Conservation (phyloP, 2,113 vertebrate genomes). For the Nothocercus nigrocapillus region DNA sequence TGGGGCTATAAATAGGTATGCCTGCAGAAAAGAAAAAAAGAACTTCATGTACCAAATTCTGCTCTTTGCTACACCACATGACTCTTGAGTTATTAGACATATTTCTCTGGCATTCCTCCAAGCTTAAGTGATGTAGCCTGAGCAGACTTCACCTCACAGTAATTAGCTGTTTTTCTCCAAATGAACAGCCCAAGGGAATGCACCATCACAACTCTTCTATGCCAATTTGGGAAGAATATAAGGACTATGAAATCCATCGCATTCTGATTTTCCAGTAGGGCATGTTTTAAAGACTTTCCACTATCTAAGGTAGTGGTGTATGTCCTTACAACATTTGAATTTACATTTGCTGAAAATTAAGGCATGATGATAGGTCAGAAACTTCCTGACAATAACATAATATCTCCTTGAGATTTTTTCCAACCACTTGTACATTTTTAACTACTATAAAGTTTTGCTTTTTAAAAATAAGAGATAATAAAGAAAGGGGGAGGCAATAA, state of each 20-base stretch:
- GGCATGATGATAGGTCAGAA: not conserved
- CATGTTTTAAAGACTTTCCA: not conserved
- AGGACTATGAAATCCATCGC: not conserved
- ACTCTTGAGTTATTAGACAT: not conserved
- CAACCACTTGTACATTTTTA: not conserved
- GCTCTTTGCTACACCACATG: not conserved
- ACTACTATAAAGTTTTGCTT: not conserved
- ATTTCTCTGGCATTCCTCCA: not conserved
- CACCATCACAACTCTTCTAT: not conserved
- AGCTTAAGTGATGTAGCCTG: not conserved
- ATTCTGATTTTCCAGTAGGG: not conserved
- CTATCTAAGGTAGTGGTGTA: not conserved
- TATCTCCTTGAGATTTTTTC: not conserved
- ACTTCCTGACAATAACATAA: not conserved
- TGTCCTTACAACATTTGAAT: not conserved
- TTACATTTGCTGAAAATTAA: not conserved
- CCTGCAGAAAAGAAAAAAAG: not conserved
- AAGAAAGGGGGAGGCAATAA: not conserved
- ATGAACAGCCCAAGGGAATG: not conserved
- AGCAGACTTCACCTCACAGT: not conserved
- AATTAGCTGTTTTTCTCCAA: not conserved
- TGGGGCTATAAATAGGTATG: not conserved
- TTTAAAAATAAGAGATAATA: not conserved
- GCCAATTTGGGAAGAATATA: not conserved
- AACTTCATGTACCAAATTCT: not conserved